Evolutionary conservation across 2,888 invertebrate genomes (phyloP).

Genomic region (Matsumyia berberina): DNA sequence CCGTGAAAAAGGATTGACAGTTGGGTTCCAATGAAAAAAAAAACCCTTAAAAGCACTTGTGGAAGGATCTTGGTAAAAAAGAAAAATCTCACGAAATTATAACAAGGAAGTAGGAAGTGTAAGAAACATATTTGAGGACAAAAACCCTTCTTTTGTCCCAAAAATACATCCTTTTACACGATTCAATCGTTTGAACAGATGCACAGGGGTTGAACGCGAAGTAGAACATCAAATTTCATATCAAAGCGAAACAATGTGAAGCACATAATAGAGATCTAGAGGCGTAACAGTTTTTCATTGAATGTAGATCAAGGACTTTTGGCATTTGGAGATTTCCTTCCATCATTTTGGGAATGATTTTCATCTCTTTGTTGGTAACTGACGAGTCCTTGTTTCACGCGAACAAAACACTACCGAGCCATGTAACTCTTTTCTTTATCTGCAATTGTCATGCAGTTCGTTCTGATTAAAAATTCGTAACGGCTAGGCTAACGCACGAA

Average conservation of each 20-base stretch:
- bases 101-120: constrained; percentile 35
- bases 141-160: constrained; percentile 46
- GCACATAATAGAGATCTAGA: constrained; percentile 20
- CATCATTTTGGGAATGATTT: too few species aligned
- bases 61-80: constrained; percentile 10
- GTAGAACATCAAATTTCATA: constrained; percentile 36
- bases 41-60: constrained; percentile 36
- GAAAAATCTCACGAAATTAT: constrained; percentile 32
- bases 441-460: constrained; percentile 22
- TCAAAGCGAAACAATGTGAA: constrained; percentile 11
- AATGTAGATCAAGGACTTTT: constrained; percentile 46
- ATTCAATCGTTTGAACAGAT: constrained; percentile 12
- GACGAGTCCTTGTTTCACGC: constrained; percentile 24
- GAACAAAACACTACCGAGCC: neutral
- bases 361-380: constrained; percentile 1
- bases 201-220: constrained; percentile 53
- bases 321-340: neutral
- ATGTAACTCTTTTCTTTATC: constrained; percentile 29
- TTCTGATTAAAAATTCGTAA: constrained; percentile 68
- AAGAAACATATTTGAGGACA: constrained; percentile 31
- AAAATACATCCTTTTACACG: constrained; percentile 28
- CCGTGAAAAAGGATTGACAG: constrained; percentile 40
- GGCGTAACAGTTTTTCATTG: constrained; percentile 30
- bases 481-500: constrained; percentile 54
- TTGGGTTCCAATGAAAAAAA: constrained; percentile 4